Evolutionary conservation across 2,888 invertebrate species (phyloP), one percentile per base, ranked within the genome.

Genomic region (Cabera pusaria): DNA sequence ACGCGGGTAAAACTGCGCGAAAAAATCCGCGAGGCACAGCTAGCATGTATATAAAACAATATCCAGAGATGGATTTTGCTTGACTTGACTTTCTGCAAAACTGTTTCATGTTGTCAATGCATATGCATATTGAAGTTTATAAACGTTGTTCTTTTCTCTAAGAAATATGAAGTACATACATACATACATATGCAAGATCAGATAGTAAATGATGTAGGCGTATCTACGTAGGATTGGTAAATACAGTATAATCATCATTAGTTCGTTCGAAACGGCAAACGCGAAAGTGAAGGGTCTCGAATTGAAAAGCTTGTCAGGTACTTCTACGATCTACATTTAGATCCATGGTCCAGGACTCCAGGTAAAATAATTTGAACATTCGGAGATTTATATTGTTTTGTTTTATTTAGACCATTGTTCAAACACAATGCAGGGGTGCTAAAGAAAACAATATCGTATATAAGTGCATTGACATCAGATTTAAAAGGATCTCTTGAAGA

Each of bases 321-420:
- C 31, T 31, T 31, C 29, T 42, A 44, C 29, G n/a, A n/a, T n/a
- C n/a, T n/a, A n/a, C n/a, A n/a, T n/a, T n/a, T n/a, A n/a, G n/a
- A n/a, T n/a, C 6, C 19, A 6, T 6, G 17, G 18, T 18, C 18
- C n/a, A 7, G 14, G 10, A 25, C 17, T 9, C 11, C 52, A 50
- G 52, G 52, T 52, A 52, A 39, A n/a, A 45, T 29, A 28, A 24
- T 40, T 16, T 18, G n/a, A 33, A 22, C 31, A 29, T 37, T 40
- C 37, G 36, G 12, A 29, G 12, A 19, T 32, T 35, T 34, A 7
- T 11, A 22, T 47, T 42, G 37, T 48, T 43, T 45, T 27, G 26
- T 27, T 42, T 41, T 28, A 44, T 28, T 36, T 17, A 27, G 21
- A 16, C 21, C 25, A 37, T 37, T 43, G 33, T 37, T 26, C 16